A percentile compares a stretch with the other conserved stretches of the same genome.
phyloP scores from a whole-genome alignment of 35 echinoderm and acorn worm genomes.

The Apostichopus japonicus region DNA sequence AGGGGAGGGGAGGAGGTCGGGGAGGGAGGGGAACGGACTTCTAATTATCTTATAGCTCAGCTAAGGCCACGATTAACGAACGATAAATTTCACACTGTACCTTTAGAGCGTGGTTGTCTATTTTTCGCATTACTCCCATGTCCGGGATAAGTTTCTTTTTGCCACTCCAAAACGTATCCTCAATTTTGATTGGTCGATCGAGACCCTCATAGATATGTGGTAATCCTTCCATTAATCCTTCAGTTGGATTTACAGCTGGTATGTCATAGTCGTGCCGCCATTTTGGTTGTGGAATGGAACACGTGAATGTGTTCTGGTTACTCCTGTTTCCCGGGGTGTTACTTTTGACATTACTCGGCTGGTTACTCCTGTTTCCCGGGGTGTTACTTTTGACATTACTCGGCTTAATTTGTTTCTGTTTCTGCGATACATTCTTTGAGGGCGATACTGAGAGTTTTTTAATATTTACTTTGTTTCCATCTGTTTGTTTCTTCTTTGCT shows the following conservation, averaged over 20 bases:
- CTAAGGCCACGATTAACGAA: too few relatives aligned
- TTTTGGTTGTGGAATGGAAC: slow-evolving; percentile 3
- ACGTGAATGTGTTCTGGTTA: not conserved
- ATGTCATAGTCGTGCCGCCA: slow-evolving; percentile 42
- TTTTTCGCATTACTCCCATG: not conserved
- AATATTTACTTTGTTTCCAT: not conserved
- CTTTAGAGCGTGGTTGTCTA: slow-evolving; percentile 26
- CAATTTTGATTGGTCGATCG: slow-evolving; percentile 38
- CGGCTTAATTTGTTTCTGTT: not conserved
- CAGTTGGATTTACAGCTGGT: not conserved
- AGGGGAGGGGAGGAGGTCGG: too few relatives aligned
- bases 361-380: not conserved
- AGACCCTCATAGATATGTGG: slow-evolving; percentile 17
- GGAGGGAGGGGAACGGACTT: too few relatives aligned
- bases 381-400: not conserved
- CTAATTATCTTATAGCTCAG: too few relatives aligned
- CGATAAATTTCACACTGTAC: not conserved
- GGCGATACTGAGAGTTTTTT: not conserved
- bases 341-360: not conserved
- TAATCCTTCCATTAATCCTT: not conserved
- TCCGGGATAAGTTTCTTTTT: slow-evolving; percentile 19
- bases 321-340: not conserved
- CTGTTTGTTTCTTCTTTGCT: not conserved
- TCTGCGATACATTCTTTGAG: not conserved
- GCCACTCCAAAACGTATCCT: slow-evolving; percentile 34